A percentile compares a stretch with the other conserved stretches of the same genome.
These are phyloP conservation scores for Coregonus sp. DNA, from an alignment of 2,797 vertebrate species.

Conservation along the genomic window DNA sequence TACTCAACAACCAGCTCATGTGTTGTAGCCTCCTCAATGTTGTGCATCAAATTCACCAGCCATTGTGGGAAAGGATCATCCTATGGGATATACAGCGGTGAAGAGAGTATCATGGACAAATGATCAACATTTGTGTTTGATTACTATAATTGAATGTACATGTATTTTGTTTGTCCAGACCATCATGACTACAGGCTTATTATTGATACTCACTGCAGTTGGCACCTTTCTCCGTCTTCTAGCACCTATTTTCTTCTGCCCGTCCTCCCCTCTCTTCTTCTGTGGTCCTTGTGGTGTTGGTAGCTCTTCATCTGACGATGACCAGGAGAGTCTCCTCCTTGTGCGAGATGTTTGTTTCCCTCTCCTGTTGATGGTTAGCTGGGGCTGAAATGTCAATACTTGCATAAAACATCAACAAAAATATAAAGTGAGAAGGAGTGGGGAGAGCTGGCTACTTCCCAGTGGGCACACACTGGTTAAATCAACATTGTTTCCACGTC, in stretches of 20 bases:
- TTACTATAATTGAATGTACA: background rate
- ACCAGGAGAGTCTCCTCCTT: background rate
- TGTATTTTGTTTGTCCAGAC: background rate
- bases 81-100: background rate
- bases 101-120: background rate
- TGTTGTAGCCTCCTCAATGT: slow-evolving; percentile 80
- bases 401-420: background rate
- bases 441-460: too few species aligned
- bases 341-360: background rate
- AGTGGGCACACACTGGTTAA: too few species aligned
- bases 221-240: background rate
- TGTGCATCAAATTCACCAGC: slow-evolving; percentile 76
- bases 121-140: background rate
- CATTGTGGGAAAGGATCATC: slow-evolving; percentile 63
- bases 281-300: background rate
- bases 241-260: background rate
- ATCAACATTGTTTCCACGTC: too few species aligned
- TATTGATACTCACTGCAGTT: slow-evolving; percentile 8
- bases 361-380: background rate
- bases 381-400: background rate
- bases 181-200: background rate
- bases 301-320: background rate
- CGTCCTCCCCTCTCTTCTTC: background rate
- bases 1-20: slow-evolving; percentile 76
- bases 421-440: background rate